phyloP scores from a whole-genome alignment of 2,888 invertebrate species.

The Odontocolon sp. region DNA sequence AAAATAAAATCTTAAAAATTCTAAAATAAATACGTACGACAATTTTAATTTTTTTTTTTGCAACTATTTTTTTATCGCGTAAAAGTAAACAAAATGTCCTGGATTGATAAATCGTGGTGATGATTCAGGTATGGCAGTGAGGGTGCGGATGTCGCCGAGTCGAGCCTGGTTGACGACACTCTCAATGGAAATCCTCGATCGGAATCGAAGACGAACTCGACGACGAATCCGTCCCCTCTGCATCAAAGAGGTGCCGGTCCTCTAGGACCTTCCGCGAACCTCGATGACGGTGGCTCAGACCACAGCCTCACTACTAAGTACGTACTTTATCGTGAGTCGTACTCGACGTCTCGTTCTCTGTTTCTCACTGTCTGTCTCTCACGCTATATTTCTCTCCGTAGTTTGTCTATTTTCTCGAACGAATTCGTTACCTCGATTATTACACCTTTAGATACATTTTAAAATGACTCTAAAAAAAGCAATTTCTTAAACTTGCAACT shows the following conservation, averaged over 20 bases:
- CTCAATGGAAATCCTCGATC: constrained; percentile 78
- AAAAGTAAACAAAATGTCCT: not conserved
- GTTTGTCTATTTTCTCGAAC: constrained; percentile 24
- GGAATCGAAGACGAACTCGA: constrained; percentile 64
- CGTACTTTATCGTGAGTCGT: constrained; percentile 68
- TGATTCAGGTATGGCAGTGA: constrained; percentile 79
- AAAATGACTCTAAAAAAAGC: too few relatives aligned
- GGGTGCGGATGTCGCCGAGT: constrained; percentile 75
- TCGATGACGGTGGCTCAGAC: constrained; percentile 68
- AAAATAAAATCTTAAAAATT: not conserved
- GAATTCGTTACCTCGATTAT: too few relatives aligned
- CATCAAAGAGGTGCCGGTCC: constrained; percentile 67
- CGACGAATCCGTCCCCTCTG: constrained; percentile 68
- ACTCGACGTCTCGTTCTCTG: constrained; percentile 55
- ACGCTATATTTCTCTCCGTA: constrained; percentile 41
- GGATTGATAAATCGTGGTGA: constrained; percentile 48
- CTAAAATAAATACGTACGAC: not conserved
- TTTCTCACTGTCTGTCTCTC: constrained; percentile 55
- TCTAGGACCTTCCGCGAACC: constrained; percentile 65
- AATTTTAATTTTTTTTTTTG: too few relatives aligned
- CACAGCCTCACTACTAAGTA: constrained; percentile 71
- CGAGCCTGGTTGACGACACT: constrained; percentile 78
- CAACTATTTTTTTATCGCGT: too few relatives aligned
- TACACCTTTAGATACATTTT: too few relatives aligned
- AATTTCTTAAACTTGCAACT: too few relatives aligned